A percentile compares a stretch with the other conserved stretches of the same genome.
Conservation (phyloP, 2,797 vertebrate genomes). For the Xyrichtys novacula region DNA sequence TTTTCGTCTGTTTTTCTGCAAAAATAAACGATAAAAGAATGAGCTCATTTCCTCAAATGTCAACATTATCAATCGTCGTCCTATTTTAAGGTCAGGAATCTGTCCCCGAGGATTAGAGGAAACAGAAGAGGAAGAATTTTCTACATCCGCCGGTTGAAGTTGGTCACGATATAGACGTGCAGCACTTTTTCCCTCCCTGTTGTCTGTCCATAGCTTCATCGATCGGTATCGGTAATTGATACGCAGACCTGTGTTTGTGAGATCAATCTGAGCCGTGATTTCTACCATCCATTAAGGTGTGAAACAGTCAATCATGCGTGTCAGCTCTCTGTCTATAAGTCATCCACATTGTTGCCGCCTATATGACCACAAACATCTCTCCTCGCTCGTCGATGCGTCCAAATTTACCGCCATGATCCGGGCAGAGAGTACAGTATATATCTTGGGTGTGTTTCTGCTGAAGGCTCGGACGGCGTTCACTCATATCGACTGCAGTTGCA, state of each 20-base stretch:
- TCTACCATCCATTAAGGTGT: slow-evolving; percentile 55
- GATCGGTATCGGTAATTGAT: slow-evolving; percentile 73
- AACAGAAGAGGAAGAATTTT: slow-evolving; percentile 33
- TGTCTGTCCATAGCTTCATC: slow-evolving; percentile 44
- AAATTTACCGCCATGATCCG: slow-evolving; percentile 56
- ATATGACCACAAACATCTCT: slow-evolving; percentile 27
- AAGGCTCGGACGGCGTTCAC: slow-evolving; percentile 45
- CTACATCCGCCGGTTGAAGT: slow-evolving; percentile 16
- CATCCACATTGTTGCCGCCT: slow-evolving; percentile 41
- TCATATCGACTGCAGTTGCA: slow-evolving; percentile 60
- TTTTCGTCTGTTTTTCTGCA: background rate
- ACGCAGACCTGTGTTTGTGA: slow-evolving; percentile 59
- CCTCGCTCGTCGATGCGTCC: slow-evolving; percentile 44
- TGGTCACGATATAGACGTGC: slow-evolving; percentile 39
- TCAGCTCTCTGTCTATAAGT: slow-evolving; percentile 58
- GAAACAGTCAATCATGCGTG: slow-evolving; percentile 68
- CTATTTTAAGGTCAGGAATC: slow-evolving; percentile 18
- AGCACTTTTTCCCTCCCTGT: slow-evolving; percentile 42
- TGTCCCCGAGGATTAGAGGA: slow-evolving; percentile 21
- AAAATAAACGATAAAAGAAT: background rate
- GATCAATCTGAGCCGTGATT: slow-evolving; percentile 63
- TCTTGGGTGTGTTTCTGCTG: slow-evolving; percentile 39
- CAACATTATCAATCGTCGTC: background rate
- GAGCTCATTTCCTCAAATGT: slow-evolving; percentile 1
- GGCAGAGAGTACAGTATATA: slow-evolving; percentile 33